Conservation (phyloP, 2,888 invertebrate genomes). For the Blera fallax region DNA sequence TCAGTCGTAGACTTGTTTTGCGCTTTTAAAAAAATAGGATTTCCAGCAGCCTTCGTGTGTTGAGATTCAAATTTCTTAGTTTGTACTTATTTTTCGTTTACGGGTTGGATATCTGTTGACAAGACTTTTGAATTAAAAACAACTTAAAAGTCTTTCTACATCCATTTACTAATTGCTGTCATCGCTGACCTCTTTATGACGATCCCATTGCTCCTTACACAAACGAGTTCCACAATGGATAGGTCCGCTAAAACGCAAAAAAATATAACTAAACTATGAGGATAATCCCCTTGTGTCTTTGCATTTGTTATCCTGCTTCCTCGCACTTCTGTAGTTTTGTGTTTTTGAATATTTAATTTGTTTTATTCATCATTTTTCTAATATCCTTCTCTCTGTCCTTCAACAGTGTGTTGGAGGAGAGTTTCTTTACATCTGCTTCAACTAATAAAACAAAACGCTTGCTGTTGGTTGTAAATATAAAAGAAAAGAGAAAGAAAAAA, state of each 20-base stretch:
- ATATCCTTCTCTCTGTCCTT: background rate
- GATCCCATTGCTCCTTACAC: background rate
- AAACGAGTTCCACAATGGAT: background rate
- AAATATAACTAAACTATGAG: background rate
- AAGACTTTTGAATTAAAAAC: background rate
- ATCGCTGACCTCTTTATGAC: constrained; percentile 3
- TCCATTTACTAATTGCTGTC: constrained; percentile 25
- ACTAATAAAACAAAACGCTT: constrained; percentile 16
- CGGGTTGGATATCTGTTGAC: background rate
- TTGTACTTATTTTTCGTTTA: background rate
- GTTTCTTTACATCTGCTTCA: constrained; percentile 12
- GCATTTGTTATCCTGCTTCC: constrained; percentile 1
- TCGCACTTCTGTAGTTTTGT: background rate
- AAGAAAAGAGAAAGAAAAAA: background rate
- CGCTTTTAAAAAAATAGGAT: too few relatives aligned
- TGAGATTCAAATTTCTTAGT: background rate
- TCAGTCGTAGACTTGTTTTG: too few relatives aligned
- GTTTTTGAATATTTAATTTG: background rate
- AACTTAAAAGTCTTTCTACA: background rate
- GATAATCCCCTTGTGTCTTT: constrained; percentile 17
- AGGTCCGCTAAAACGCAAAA: background rate
- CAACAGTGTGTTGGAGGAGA: constrained; percentile 2
- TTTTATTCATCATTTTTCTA: background rate
- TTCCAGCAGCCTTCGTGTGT: too few relatives aligned
- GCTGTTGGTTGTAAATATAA: constrained; percentile 18